Conservation (phyloP, 1,140 invertebrate genomes). For the Zaprionus gabonicus region DNA sequence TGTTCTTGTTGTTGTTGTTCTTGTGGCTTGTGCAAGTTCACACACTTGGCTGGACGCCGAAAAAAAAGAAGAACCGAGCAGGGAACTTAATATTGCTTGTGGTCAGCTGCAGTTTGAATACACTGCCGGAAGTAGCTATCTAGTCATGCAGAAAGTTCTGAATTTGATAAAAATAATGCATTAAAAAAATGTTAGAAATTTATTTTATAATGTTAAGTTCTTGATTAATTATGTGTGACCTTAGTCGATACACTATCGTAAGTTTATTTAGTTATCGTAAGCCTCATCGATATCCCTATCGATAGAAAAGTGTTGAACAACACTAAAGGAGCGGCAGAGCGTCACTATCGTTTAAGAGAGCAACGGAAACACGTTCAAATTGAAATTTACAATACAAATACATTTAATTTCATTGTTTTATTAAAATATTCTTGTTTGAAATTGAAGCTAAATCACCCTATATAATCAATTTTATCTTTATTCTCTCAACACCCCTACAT, state of each 20-base stretch:
- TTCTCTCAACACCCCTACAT: background rate
- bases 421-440: too few relatives aligned
- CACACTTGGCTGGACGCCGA: slow-evolving; percentile 46
- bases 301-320: too few relatives aligned
- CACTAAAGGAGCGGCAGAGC: too few relatives aligned
- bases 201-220: background rate
- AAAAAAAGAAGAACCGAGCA: slow-evolving; percentile 7
- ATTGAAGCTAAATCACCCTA: background rate
- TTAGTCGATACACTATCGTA: too few relatives aligned
- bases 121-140: background rate
- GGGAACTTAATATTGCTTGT: background rate
- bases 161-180: background rate
- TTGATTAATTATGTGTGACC: too few relatives aligned
- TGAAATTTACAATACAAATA: too few relatives aligned
- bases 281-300: too few relatives aligned
- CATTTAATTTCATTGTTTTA: too few relatives aligned
- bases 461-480: background rate
- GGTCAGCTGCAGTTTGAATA: background rate
- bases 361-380: too few relatives aligned
- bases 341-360: too few relatives aligned
- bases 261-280: too few relatives aligned
- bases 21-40: slow-evolving; percentile 16
- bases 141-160: background rate
- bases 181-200: background rate
- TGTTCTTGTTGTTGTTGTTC: slow-evolving; percentile 7